Conservation (phyloP, 2,888 invertebrate species). For the Lasiommata megera region DNA sequence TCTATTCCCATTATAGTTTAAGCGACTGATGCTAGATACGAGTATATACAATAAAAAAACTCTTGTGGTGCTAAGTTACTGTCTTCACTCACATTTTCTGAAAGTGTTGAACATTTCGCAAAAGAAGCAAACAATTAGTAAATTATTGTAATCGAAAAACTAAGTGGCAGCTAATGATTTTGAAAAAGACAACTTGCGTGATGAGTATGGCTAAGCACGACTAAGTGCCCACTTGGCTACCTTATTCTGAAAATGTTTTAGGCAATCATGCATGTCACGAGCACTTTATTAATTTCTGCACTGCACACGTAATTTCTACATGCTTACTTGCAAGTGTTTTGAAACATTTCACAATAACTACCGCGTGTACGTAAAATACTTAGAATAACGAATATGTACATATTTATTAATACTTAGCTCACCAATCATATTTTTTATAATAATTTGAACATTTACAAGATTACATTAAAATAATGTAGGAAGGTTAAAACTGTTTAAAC, state of each 20-base stretch:
- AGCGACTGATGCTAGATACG: no score
- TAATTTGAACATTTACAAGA: neutral
- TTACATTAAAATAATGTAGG: no score
- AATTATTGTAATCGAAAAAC: no score
- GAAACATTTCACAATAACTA: neutral
- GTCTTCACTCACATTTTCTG: no score
- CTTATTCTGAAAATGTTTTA: neutral
- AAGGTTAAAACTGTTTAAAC: neutral
- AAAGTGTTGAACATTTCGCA: no score
- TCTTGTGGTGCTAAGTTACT: no score
- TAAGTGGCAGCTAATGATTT: no score
- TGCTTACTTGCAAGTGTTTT: constrained; percentile 4
- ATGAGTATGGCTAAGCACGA: no score
- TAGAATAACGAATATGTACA: neutral
- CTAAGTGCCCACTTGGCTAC: neutral
- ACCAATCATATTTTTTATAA: neutral
- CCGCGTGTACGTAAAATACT: neutral
- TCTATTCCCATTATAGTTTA: no score
- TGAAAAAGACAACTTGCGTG: no score
- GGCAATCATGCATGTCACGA: constrained; percentile 2
- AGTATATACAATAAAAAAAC: no score
- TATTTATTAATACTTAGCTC: neutral
- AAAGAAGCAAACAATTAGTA: no score
- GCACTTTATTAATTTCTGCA: constrained; percentile 5
- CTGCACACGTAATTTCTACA: neutral